These are phyloP conservation scores for Drosophila pseudoobscura DNA, from an alignment of 1,140 invertebrate genomes.

Conservation along the genomic window DNA sequence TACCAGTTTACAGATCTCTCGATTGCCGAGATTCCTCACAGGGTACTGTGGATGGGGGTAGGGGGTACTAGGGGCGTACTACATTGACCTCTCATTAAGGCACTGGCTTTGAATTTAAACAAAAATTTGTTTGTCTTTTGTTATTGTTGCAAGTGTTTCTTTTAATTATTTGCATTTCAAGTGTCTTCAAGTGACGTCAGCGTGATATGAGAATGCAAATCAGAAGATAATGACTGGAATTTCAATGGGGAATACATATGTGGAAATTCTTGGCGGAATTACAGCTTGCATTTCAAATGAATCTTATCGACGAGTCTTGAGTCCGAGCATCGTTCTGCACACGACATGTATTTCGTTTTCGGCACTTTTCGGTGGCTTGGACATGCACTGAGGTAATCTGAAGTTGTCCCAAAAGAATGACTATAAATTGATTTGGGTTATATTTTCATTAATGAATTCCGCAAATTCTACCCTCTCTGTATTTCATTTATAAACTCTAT, in stretches of 20 bases:
- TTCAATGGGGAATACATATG: background rate
- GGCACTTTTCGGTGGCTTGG: too few species aligned
- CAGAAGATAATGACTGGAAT: slow-evolving; percentile 6
- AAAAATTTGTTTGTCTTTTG: slow-evolving; percentile 40
- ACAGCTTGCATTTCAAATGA: too few species aligned
- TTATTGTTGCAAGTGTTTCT: slow-evolving; percentile 47
- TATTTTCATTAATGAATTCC: too few species aligned
- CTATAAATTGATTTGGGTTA: too few species aligned
- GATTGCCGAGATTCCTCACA: background rate
- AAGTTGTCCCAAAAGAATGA: too few species aligned
- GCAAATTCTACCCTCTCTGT: too few species aligned
- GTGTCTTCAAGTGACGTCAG: slow-evolving; percentile 54
- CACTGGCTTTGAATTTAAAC: slow-evolving; percentile 43
- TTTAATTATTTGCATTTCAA: slow-evolving; percentile 56
- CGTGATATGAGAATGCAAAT: slow-evolving; percentile 18
- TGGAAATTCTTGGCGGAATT: background rate
- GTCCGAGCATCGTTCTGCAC: too few species aligned
- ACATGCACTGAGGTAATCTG: too few species aligned
- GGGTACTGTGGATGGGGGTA: background rate
- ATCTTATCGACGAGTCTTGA: too few species aligned
- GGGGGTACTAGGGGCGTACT: background rate
- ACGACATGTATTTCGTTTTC: too few species aligned
- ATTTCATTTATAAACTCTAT: too few species aligned
- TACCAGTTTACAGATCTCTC: slow-evolving; percentile 28
- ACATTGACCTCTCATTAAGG: slow-evolving; percentile 73